Conservation (phyloP, 2,888 invertebrate genomes). For the Lithophane semibrunnea region DNA sequence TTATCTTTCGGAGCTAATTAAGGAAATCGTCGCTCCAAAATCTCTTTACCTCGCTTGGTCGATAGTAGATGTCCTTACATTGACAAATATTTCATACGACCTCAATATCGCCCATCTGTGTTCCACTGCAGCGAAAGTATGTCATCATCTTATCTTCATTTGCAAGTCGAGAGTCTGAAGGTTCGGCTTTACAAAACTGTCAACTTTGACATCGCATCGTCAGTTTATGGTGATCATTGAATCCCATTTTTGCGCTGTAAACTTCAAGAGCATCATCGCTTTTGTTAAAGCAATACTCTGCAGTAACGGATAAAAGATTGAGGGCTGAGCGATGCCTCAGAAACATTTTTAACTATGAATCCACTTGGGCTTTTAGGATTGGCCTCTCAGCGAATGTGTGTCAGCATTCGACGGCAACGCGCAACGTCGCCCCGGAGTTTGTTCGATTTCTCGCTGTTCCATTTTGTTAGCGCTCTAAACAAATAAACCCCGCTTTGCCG, state of each 20-base stretch:
- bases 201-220: constrained; percentile 45
- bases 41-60: constrained; percentile 47
- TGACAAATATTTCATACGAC: constrained; percentile 54
- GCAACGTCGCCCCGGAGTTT: constrained; percentile 64
- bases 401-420: constrained; percentile 64
- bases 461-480: constrained; percentile 70
- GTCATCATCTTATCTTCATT: constrained; percentile 58
- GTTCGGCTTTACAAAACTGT: constrained; percentile 45
- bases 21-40: constrained; percentile 48
- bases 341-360: constrained; percentile 66
- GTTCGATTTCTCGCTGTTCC: constrained; percentile 69
- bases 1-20: constrained; percentile 54
- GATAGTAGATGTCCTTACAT: constrained; percentile 51
- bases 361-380: constrained; percentile 66
- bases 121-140: constrained; percentile 49
- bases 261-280: constrained; percentile 46
- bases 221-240: constrained; percentile 50
- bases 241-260: constrained; percentile 38
- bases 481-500: constrained; percentile 69
- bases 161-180: constrained; percentile 57
- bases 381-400: constrained; percentile 67
- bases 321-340: constrained; percentile 47
- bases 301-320: constrained; percentile 45
- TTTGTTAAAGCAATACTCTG: constrained; percentile 48
- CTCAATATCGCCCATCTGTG: constrained; percentile 43